Evolutionary conservation across 1,140 invertebrate species (phyloP).

Genomic region (Pogonus chalceus): DNA sequence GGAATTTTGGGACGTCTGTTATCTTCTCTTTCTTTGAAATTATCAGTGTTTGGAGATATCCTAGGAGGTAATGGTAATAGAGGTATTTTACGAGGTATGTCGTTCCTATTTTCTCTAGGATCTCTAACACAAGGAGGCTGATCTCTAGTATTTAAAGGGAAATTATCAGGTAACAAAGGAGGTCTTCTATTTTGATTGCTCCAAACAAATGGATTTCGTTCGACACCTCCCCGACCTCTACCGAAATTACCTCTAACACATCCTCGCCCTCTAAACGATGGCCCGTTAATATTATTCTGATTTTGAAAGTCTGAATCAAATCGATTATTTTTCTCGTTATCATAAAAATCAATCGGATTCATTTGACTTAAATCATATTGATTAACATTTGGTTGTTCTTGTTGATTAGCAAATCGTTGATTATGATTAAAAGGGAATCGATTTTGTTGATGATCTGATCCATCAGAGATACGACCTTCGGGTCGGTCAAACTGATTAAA

Average conservation of each 20-base stretch:
- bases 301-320: background rate
- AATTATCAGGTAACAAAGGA: too few species aligned
- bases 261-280: background rate
- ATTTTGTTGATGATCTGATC: background rate
- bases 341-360: constrained; percentile 8
- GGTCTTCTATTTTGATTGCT: background rate
- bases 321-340: background rate
- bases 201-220: background rate
- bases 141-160: too few species aligned
- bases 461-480: too few species aligned
- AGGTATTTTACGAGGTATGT: too few species aligned
- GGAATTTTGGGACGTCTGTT: background rate
- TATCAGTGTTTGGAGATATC: too few species aligned
- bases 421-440: background rate
- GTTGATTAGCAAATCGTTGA: background rate
- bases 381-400: background rate
- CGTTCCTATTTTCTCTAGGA: too few species aligned
- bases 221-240: background rate
- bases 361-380: constrained; percentile 11
- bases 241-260: background rate
- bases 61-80: too few species aligned
- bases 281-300: background rate
- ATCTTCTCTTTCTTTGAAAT: background rate
- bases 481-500: too few species aligned
- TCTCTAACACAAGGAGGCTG: too few species aligned